Evolutionary conservation across 2,113 vertebrate genomes (phyloP).

Genomic region (Sander vitreus): DNA sequence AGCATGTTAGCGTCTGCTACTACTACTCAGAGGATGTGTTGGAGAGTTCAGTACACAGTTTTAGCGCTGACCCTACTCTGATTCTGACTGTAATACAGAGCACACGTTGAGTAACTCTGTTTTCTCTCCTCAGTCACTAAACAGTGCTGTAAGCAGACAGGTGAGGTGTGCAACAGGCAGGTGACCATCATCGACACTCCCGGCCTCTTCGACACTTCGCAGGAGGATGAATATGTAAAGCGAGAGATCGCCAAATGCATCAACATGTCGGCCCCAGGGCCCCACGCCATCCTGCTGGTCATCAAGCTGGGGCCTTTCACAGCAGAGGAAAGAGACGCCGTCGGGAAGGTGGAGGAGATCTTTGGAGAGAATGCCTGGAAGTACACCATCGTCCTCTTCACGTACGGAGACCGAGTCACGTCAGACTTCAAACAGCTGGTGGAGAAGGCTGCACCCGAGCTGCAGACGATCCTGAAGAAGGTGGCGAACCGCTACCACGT

Average conservation of each 20-base stretch:
- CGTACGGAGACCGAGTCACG: background rate
- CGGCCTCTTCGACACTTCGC: conserved; percentile 21
- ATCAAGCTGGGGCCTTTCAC: conserved; percentile 27
- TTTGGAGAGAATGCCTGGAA: conserved; percentile 33
- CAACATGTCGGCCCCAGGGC: conserved; percentile 50
- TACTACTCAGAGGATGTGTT: too few relatives aligned
- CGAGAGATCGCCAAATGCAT: conserved; percentile 38
- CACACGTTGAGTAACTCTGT: background rate
- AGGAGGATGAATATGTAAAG: background rate
- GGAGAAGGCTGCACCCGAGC: background rate
- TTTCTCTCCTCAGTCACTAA: conserved; percentile 23
- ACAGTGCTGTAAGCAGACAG: background rate
- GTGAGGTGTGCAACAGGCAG: background rate
- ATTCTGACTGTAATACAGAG: too few relatives aligned
- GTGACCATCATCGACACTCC: conserved; percentile 51
- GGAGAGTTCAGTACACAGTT: too few relatives aligned
- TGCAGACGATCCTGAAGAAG: conserved; percentile 29
- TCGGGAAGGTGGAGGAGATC: conserved; percentile 34
- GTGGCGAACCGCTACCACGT: conserved; percentile 32
- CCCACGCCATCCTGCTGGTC: conserved; percentile 62
- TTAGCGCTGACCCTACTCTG: too few relatives aligned
- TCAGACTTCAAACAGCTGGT: background rate
- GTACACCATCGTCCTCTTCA: conserved; percentile 59
- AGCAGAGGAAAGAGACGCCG: background rate
- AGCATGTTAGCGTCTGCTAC: too few relatives aligned